Evolutionary conservation across 2,888 invertebrate genomes (phyloP).

Genomic region (Drosophila melanocephala): DNA sequence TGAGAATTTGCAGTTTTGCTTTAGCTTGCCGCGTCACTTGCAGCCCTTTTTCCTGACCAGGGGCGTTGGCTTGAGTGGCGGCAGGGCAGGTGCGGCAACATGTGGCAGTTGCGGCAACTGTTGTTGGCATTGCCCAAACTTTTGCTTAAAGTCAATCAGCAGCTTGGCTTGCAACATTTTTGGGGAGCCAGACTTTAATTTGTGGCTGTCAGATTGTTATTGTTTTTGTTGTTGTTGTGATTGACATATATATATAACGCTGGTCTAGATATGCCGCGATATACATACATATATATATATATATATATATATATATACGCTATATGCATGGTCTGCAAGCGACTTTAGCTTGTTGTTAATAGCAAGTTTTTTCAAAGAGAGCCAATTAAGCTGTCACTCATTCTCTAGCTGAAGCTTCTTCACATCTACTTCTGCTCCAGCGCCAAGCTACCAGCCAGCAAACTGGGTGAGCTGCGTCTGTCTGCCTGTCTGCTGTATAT

Average conservation of each 20-base stretch:
- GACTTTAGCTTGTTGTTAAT: constrained; percentile 67
- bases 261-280: constrained; percentile 3
- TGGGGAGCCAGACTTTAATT: constrained; percentile 50
- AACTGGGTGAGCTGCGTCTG: constrained; percentile 32
- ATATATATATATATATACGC: background rate
- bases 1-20: constrained; percentile 30
- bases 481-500: constrained; percentile 2
- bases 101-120: constrained; percentile 34
- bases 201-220: constrained; percentile 43
- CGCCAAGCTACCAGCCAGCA: constrained; percentile 16
- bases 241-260: constrained; percentile 13
- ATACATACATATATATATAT: background rate
- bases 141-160: constrained; percentile 70
- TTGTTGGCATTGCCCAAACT: constrained; percentile 57
- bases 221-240: constrained; percentile 25
- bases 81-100: constrained; percentile 10
- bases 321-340: constrained; percentile 31
- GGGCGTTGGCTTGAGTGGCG: constrained; percentile 9
- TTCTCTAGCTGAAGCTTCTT: constrained; percentile 56
- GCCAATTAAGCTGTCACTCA: constrained; percentile 84
- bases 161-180: constrained; percentile 37
- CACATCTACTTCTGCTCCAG: constrained; percentile 13
- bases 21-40: constrained; percentile 61
- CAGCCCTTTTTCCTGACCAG: constrained; percentile 48
- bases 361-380: constrained; percentile 75